Base-by-base conservation (phyloP, 2,113 vertebrate genomes). In the Nannospalax galili region DNA sequence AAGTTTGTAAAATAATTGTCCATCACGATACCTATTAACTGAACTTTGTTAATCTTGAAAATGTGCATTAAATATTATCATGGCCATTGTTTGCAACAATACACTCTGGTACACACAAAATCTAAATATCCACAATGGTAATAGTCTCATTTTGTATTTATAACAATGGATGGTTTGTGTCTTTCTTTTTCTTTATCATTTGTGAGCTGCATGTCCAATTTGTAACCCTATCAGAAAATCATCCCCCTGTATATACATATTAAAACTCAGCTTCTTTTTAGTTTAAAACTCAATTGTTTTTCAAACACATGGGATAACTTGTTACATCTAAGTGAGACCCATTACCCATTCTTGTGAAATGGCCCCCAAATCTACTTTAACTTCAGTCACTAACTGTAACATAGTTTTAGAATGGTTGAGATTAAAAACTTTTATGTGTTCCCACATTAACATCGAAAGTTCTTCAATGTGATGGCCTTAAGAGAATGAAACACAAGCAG, bases 311-410 rank as follows among this genome's bases (percentile, higher is more conserved):
- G 19, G 20, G 56, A 58, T 94, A 93, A 77, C 26, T 35, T 94
- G 74, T 60, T 93, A 7, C 16, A 30, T 95, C 52, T 80, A 88
- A 93, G 64, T 90, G 32, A 96, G 45, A 85, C 30, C 84, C 74
- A 89, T 56, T 94, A 91, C 28, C 67, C 58, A 85, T 91, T 30
- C 48, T 42, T 94, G 8, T 85, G 75, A 96, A 94, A 88, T 84
- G 24, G 6, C 28, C 73, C 42, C 72, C 45, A 88, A 97, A 95
- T 70, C 19, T 35, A 84, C 32, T 87, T 81, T 88, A 77, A 67
- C 35, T 96, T 91, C 16, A 0, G 40, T 82, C 74, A 86, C 58
- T 95, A 84, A 88, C 92, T 75, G 70, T 56, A 90, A 80, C 17
- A 73, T 62, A 70, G 12, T 72, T 56, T 91, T 37, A 77, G 14